Base-by-base conservation (phyloP, 1,140 invertebrate genomes). In the Brachionus koreanus region DNA sequence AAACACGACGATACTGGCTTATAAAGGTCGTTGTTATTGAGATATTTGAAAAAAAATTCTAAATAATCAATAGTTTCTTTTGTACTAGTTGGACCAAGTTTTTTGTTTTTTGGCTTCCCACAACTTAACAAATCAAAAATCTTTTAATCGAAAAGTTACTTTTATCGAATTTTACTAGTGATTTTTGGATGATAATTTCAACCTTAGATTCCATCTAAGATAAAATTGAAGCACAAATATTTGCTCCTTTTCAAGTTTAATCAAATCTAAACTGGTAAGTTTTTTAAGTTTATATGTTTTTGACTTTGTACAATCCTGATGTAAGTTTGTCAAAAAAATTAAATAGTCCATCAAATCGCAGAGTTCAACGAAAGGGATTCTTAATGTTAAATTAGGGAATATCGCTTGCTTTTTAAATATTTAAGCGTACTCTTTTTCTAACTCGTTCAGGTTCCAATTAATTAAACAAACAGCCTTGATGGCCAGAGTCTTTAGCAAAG, bases 341-440 rank as follows among this genome's bases (percentile, higher is more conserved):
- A 74, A 25, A 74, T 43, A 25, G 23, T 74, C 39, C 69, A 74
- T 74, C 69, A 74, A 35, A 74, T 74, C 69, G 43, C 43, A 46
- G 23, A 74, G 10, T 35, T 74, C 69, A 13, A 74, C 42, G 29
- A 46, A 46, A 5, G 69, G 69, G 19, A 74, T 74, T 46, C 69
- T 74, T 46, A 74, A 74, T 39, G 13, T 72, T 39, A 72, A 72
- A 23, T 39, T 43, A 19, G 23, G 13, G 29, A 43, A 25, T 46
- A 9, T 13, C 43, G 6, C 25, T 46, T 25, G 25, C 16, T 23
- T 0, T 10, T 1, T 35, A 19, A 72, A 72, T 9, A 39, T 69
- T 69, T 25, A 46, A 74, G 43, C 39, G 23, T 46, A 74, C 69
- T 74, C 69, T 74, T 74, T 74, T 49, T 74, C 69, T 46, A 74